Conservation (phyloP, 2,888 invertebrate species). For the Dryadula phaetusa region DNA sequence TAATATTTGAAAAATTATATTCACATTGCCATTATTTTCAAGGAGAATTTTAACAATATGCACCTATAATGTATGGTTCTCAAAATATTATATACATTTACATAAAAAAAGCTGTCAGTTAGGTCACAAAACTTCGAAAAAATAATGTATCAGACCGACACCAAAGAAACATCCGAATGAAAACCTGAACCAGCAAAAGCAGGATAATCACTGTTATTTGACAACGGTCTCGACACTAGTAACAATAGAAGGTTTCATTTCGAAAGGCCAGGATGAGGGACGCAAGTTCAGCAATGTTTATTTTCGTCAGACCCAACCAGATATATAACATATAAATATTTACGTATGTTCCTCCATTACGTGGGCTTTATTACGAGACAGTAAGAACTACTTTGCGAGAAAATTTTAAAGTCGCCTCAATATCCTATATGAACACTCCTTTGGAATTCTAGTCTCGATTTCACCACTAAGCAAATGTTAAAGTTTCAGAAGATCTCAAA, state of each 20-base stretch:
- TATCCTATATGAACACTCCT: conserved; percentile 72
- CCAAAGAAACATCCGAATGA: conserved; percentile 5
- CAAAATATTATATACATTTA: background rate
- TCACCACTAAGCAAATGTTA: conserved; percentile 48
- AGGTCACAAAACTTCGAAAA: background rate
- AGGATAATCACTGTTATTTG: conserved; percentile 28
- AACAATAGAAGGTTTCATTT: conserved; percentile 48
- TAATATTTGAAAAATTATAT: too few species aligned
- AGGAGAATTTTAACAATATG: too few species aligned
- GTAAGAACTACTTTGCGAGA: conserved; percentile 13
- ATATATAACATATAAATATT: conserved; percentile 11
- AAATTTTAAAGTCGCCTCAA: conserved; percentile 13
- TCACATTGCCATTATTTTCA: too few species aligned
- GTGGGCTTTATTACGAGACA: conserved; percentile 8
- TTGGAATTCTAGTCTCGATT: conserved; percentile 50
- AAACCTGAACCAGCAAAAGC: conserved; percentile 2
- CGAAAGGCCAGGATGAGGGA: conserved; percentile 59
- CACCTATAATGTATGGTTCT: too few species aligned
- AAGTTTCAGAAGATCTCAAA: conserved; percentile 44
- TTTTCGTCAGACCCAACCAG: conserved; percentile 66
- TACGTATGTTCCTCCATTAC: conserved; percentile 3
- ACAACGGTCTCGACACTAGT: conserved; percentile 25
- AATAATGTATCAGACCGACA: background rate
- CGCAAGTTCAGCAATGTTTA: conserved; percentile 70
- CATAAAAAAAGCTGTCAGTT: background rate